Evolutionary conservation across 2,888 invertebrate genomes (phyloP), one percentile per base, ranked within the genome.

Genomic region (Gonocerus acuteangulatus): DNA sequence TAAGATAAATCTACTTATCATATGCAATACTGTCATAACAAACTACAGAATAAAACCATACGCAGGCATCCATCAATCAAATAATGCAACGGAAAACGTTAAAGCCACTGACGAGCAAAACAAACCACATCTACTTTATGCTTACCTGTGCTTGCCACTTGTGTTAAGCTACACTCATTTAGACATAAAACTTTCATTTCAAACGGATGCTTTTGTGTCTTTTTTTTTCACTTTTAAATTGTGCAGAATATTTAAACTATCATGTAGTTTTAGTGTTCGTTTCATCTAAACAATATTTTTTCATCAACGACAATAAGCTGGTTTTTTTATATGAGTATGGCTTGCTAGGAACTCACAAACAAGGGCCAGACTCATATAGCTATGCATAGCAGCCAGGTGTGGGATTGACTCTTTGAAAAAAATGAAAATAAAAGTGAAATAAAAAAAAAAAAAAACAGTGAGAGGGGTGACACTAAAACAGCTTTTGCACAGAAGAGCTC

Each of bases 381-480:
- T 39, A 3, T 27, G 47, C 57, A 57, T 47, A 27, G 57, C 57
- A 57, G 27, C 18, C 27, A 57, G 57, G 57, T 57, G 57, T 45
- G 39, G 23, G 56, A 27, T 23, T 44, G 21, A 36, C 18, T 27
- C 23, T 44, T 22, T 47, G 23, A 45, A 27, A 47, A 27, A 6
- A 27, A 27, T 6, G 9, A 6, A 27, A 27, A n/a, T n/a, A n/a
- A n/a, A n/a, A n/a, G n/a, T n/a, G n/a, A n/a, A n/a, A n/a, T n/a
- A 22, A 42, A 42, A 42, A 15, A 7, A 59, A 64, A 60, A 45
- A 62, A 49, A 67, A 68, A 68, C 60, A 67, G 68, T 67, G 68
- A 69, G 67, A 67, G 62, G 66, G 69, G 67, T 67, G 68, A 69
- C 68, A 67, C 66, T 67, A 54, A 58, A 47, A 16, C 45, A 60